Evolutionary conservation across 2,888 invertebrate genomes (phyloP).

Genomic region (Hypsopygia costalis): DNA sequence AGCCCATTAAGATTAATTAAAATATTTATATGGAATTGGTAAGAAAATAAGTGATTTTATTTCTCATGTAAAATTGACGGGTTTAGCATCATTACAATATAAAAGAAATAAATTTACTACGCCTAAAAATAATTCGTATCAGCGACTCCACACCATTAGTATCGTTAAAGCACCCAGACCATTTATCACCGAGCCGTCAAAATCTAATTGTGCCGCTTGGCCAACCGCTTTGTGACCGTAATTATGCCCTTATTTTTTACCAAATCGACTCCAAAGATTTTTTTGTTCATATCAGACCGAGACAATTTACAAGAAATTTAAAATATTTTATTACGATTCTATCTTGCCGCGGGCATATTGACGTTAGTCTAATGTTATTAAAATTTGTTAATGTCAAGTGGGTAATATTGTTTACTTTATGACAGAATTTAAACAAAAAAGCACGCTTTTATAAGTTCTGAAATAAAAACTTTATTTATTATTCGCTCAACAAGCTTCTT

Average conservation of each 20-base stretch:
- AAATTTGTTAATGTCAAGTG: constrained; percentile 4
- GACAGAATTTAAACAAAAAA: too few species aligned
- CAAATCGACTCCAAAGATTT: constrained; percentile 57
- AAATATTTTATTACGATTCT: constrained; percentile 53
- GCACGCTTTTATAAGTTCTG: too few species aligned
- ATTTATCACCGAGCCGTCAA: constrained; percentile 78
- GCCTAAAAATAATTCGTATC: constrained; percentile 11
- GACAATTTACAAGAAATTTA: constrained; percentile 60
- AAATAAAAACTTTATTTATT: too few species aligned
- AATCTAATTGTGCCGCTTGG: constrained; percentile 78
- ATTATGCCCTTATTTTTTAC: constrained; percentile 75
- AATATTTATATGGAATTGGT: too few species aligned
- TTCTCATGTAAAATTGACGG: too few species aligned
- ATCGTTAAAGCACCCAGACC: constrained; percentile 50
- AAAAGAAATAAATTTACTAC: constrained; percentile 10
- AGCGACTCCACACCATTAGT: constrained; percentile 42
- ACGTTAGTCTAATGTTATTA: constrained; percentile 8
- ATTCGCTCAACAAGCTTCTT: too few species aligned
- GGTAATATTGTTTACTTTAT: too few species aligned
- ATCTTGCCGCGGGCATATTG: constrained; percentile 14
- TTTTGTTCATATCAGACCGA: constrained; percentile 48
- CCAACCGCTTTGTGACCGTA: constrained; percentile 76
- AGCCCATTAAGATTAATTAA: too few species aligned
- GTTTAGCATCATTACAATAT: too few species aligned
- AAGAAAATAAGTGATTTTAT: too few species aligned